Conservation (phyloP, 2,888 invertebrate species). For the Nomada lathburiana region DNA sequence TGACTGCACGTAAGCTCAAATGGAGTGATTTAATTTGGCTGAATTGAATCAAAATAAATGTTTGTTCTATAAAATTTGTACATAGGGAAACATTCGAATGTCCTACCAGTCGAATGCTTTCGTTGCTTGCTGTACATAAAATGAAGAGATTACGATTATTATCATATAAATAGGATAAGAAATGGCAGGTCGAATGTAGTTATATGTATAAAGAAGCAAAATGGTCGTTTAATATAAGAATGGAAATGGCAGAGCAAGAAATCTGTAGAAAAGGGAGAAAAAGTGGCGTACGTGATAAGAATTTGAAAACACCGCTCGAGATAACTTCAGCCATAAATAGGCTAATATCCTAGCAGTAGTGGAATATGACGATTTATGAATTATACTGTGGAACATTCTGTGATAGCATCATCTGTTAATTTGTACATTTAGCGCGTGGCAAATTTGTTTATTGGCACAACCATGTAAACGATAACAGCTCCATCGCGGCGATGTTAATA, state of each 20-base stretch:
- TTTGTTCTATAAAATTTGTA: too few relatives aligned
- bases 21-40: too few relatives aligned
- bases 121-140: background rate
- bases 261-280: background rate
- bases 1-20: too few relatives aligned
- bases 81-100: too few relatives aligned
- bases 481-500: background rate
- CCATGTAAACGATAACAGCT: conserved; percentile 9
- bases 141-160: conserved; percentile 21
- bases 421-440: conserved; percentile 3
- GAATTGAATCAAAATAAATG: too few relatives aligned
- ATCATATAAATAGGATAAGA: conserved; percentile 16
- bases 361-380: background rate
- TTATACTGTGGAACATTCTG: background rate
- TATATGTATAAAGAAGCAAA: conserved; percentile 4
- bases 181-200: background rate
- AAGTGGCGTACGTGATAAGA: background rate
- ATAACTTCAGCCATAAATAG: background rate
- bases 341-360: too few relatives aligned
- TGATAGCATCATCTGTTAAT: conserved; percentile 2
- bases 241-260: background rate
- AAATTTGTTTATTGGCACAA: conserved; percentile 13
- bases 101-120: too few relatives aligned
- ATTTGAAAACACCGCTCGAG: background rate
- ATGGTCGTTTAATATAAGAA: conserved; percentile 8